These are phyloP conservation scores for Cyclophora punctaria DNA, from an alignment of 2,888 invertebrate genomes.

Conservation along the genomic window DNA sequence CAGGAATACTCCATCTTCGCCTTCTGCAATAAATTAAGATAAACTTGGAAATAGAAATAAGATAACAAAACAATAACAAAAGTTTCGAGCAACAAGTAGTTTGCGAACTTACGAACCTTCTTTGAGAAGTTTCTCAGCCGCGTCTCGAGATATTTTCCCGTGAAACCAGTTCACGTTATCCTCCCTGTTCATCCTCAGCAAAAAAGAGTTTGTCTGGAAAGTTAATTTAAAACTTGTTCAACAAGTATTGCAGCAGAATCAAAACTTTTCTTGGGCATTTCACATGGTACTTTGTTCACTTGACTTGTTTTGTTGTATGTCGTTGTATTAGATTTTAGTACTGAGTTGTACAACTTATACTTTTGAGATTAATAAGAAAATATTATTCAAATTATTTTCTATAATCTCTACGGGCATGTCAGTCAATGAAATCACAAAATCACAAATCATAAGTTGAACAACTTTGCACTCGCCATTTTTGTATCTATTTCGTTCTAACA, in stretches of 20 bases:
- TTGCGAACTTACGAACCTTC: conserved; percentile 68
- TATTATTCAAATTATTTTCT: too few relatives aligned
- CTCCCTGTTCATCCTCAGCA: conserved; percentile 80
- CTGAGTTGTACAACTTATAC: too few relatives aligned
- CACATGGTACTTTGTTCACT: conserved; percentile 12
- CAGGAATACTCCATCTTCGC: conserved; percentile 87
- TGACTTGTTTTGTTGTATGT: too few relatives aligned
- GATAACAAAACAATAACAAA: conserved; percentile 6
- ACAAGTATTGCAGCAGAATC: conserved; percentile 49
- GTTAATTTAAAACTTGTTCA: conserved; percentile 59
- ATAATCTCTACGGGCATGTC: too few relatives aligned
- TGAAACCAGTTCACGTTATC: conserved; percentile 89
- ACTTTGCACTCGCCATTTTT: conserved; percentile 43
- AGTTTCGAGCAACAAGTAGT: background rate
- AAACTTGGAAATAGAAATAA: background rate
- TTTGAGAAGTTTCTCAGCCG: conserved; percentile 81
- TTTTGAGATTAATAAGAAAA: too few relatives aligned
- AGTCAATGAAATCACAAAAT: too few relatives aligned
- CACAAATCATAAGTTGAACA: background rate
- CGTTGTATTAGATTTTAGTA: too few relatives aligned
- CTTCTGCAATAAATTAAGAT: conserved; percentile 65
- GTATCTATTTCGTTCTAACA: conserved; percentile 58
- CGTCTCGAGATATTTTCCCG: conserved; percentile 84
- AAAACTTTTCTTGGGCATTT: conserved; percentile 46
- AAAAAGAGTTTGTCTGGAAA: conserved; percentile 76